Base-by-base conservation (phyloP, 2,797 vertebrate genomes). In the Cetoscarus ocellatus region DNA sequence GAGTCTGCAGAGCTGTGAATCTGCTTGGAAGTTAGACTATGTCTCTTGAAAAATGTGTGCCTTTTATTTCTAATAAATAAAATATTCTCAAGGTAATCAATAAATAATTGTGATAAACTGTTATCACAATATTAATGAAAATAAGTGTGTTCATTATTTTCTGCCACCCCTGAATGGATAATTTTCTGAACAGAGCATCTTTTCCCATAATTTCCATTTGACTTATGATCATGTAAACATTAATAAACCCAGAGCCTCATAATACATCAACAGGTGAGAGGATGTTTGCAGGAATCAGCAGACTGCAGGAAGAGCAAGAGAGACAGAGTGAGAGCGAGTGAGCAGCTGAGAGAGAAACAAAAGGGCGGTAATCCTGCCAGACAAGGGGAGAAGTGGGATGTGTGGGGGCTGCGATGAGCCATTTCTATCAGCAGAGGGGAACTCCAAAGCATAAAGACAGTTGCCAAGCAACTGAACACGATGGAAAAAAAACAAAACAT, bases 391-490 rank as follows among this genome's bases (percentile, higher is more conserved):
- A 66, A 67, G 80, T 65, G 73, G 60, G 78, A 80, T 86, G 83
- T 87, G 83, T 75, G 27, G 50, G 44, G 74, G 81, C 49, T 79
- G 80, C 64, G 50, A 75, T 36, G 72, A 86, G 70, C 87, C 82
- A 85, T 88, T 85, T 90, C 79, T 80, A 88, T 86, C 85, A 85
- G 82, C 68, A 65, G 74, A 91, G 80, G 81, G 88, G 84, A 94
- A 91, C 90, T 86, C 90, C 82, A 86, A 90, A 92, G 91, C 89
- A 91, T 89, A 85, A 83, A 81, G 73, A 86, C 79, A 69, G 93
- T 95, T 94, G 93, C 94, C 89, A 94, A 90, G 94, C 92, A 94
- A 95, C 93, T 75, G 86, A 87, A 84, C 79, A 85, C 10, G 67
- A 81, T 82, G 73, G 45, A 62, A 52, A 63, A 65, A 72, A 74